Percentiles rank a stretch among this genome's conserved stretches.
These are phyloP conservation scores for Sarotherodon lohbergeri DNA, from an alignment of 2,113 vertebrate genomes.

Conservation along the genomic window DNA sequence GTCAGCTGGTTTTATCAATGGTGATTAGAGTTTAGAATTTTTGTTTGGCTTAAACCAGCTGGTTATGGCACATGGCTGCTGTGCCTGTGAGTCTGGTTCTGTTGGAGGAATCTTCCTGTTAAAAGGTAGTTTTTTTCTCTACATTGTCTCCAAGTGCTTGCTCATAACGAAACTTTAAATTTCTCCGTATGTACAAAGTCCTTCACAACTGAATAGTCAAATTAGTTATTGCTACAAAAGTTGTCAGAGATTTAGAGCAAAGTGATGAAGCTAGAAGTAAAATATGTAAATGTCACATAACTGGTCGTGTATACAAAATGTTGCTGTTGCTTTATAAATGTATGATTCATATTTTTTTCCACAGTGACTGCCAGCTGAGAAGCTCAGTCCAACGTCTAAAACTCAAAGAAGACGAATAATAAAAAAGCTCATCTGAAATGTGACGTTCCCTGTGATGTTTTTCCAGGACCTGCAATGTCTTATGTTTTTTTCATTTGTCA, in stretches of 20 bases:
- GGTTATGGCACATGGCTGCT: not conserved
- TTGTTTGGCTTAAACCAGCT: not conserved
- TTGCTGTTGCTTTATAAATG: not conserved
- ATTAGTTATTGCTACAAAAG: not conserved
- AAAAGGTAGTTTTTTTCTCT: not conserved
- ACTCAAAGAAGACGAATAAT: not conserved
- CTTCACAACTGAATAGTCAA: fast-evolving
- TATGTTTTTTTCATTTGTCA: not conserved
- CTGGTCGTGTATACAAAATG: fast-evolving
- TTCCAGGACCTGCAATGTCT: not conserved
- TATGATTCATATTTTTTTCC: not conserved
- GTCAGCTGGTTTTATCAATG: not conserved
- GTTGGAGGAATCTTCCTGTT: not conserved
- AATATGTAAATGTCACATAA: not conserved
- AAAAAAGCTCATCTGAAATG: not conserved
- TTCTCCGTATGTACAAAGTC: fast-evolving
- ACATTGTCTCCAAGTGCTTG: not conserved
- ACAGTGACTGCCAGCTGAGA: constrained; percentile 6
- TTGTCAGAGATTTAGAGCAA: not conserved
- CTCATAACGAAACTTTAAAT: not conserved
- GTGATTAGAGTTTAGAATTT: not conserved
- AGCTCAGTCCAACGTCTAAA: not conserved
- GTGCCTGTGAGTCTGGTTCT: not conserved
- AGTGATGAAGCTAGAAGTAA: not conserved
- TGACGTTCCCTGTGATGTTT: not conserved